Evolutionary conservation across 1,140 invertebrate genomes (phyloP), one percentile per base, ranked within the genome.

Genomic region (Papilio polyxenes): DNA sequence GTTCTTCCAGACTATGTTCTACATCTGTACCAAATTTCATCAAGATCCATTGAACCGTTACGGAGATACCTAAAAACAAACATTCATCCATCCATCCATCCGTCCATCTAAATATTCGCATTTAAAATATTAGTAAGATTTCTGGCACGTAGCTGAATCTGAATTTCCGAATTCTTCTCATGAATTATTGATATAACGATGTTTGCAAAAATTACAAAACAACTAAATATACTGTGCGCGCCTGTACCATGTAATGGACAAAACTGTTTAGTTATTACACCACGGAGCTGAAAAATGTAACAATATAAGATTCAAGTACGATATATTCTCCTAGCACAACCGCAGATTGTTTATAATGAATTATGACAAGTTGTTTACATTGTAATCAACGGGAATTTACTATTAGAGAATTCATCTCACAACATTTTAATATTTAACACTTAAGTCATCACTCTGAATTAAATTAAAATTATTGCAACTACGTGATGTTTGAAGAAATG

Each of bases 261-360:
- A 85, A 81, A 80, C 81, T 81, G 65, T 75, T 75, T 72, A 83
- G 74, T 81, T 81, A 81, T 82, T 83, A 85, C 83, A 82, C 82
- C 82, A 48, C 74, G 40, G 82, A 81, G 59, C 81, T 65, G 82
- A 82, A 82, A 85, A 85, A 78, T 82, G 82, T 79, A 80, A 84
- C 77, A 81, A 17, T 77, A 75, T 82, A 81, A 79, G 79, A 82
- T 75, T 20, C 44, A 23, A 37, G 77, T 79, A 56, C 56, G 56
- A 65, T 48, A 31, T 78, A 62, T 40, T 62, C 56, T 79, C 77
- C 48, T 59, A 51, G 75, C 76, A 59, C 53, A 5, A 51, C 53
- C 11, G 37, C 51, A 5, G 31, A 62, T 59, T 78, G 76, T 78
- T 78, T 31, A 10, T 78, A 78, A 78, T 78, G 76, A 62, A 78